Conservation (phyloP, 2,113 vertebrate species). For the Scomber scombrus region DNA sequence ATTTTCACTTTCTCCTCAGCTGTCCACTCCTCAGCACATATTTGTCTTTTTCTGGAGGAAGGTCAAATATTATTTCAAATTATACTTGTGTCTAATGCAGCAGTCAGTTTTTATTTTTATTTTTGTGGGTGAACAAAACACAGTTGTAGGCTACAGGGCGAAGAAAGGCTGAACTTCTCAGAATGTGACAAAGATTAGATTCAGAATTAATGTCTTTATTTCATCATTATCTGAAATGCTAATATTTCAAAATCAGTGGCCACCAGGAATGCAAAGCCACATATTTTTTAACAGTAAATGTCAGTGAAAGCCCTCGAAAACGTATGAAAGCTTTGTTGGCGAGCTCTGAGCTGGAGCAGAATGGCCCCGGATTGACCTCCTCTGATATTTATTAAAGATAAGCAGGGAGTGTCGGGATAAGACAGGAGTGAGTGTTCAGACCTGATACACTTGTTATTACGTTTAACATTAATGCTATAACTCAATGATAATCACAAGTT, state of each 20-base stretch:
- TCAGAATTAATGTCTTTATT: neutral
- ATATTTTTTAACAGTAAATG: neutral
- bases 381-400: constrained; percentile 70
- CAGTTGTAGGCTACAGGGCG: constrained; percentile 29
- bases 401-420: constrained; percentile 69
- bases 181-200: neutral
- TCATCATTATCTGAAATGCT: neutral
- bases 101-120: neutral
- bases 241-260: constrained; percentile 1
- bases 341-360: constrained; percentile 23
- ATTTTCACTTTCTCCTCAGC: constrained; percentile 82
- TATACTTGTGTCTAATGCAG: constrained; percentile 62
- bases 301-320: neutral
- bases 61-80: constrained; percentile 79
- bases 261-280: neutral
- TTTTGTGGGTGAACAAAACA: constrained; percentile 53
- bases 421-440: constrained; percentile 55
- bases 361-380: constrained; percentile 52
- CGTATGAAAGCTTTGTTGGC: constrained; percentile 1
- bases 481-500: constrained; percentile 66
- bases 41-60: constrained; percentile 62
- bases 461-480: constrained; percentile 61
- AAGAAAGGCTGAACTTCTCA: neutral
- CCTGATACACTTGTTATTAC: constrained; percentile 70
- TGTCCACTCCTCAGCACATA: constrained; percentile 77